Evolutionary conservation across 1,140 invertebrate species (phyloP).

Genomic region (Tetramorium parvispinum): DNA sequence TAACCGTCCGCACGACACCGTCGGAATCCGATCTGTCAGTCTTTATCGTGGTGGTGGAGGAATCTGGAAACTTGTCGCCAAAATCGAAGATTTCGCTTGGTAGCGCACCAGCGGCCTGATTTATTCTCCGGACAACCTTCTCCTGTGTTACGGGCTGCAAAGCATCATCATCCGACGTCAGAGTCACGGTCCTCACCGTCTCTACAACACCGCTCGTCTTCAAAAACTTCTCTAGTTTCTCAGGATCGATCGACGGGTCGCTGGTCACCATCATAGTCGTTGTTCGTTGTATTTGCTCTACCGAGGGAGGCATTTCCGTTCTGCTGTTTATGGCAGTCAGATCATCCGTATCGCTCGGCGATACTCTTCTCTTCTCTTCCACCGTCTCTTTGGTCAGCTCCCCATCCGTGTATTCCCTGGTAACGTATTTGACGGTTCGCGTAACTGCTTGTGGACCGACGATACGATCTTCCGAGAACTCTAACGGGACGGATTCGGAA

Average conservation of each 20-base stretch:
- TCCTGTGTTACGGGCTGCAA: not conserved
- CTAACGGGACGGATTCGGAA: not conserved
- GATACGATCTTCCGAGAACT: not conserved
- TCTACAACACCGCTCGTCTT: conserved; percentile 59
- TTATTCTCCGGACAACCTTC: conserved; percentile 23
- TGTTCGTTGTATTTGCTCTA: not conserved
- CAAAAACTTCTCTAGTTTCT: conserved; percentile 65
- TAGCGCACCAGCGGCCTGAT: not conserved
- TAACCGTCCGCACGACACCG: conserved; percentile 65
- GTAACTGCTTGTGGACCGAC: not conserved
- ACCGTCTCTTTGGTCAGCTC: conserved; percentile 17
- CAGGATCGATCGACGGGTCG: conserved; percentile 52
- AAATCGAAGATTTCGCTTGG: conserved; percentile 4
- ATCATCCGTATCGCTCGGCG: not conserved
- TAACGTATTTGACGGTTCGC: conserved; percentile 5
- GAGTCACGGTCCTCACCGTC: conserved; percentile 31
- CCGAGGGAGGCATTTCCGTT: not conserved
- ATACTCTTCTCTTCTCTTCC: conserved; percentile 17
- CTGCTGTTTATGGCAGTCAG: not conserved
- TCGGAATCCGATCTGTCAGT: conserved; percentile 49
- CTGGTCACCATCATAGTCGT: not conserved
- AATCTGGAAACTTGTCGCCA: conserved; percentile 5
- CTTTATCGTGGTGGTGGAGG: conserved; percentile 18
- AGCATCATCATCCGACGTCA: conserved; percentile 3
- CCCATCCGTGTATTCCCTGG: conserved; percentile 8